Base-by-base conservation (phyloP, 2,888 invertebrate genomes). In the Darwinula stevensoni region DNA sequence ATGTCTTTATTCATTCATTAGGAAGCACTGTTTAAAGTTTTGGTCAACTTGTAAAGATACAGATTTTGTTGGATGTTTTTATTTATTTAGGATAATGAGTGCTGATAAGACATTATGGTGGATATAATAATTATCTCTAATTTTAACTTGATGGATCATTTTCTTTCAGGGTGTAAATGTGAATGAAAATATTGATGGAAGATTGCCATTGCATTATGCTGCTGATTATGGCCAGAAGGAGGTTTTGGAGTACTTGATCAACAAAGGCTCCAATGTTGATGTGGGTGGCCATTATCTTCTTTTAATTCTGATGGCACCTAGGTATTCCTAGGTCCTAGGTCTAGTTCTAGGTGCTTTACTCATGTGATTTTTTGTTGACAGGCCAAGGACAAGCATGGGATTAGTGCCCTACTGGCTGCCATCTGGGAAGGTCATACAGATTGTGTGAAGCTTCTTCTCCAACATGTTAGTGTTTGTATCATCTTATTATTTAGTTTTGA, bases 341-440 rank as follows among this genome's bases (percentile, higher is more conserved):
- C 15, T 27, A 12, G 17, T 35, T 33, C 27, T 18, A 15, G 12
- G 29, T 27, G 27, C n/a, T 27, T 31, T 32, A 28, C 15, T 18
- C 29, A 30, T 30, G 18, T 17, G 26, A 34, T 39, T 41, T 58
- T 58, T 35, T n/a, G n/a, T n/a, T n/a, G n/a, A n/a, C 51, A 91
- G 88, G 68, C 70, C 42, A 63, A 65, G 47, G 91, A 91, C 51
- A 82, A 82, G 56, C 80, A 88, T 61, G 86, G 86, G 17, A 86
- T 94, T 42, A 78, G 78, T 38, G 75, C 86, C 17, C 57, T 94
- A 30, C 53, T 91, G 43, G 82, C 88, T 41, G 91, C 91, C 35
- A 78, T 91, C 45, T 94, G 80, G 78, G 91, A 94, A 56, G 82
- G 82, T 15, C 91, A 91, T 49, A 73, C 71, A 32, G 67, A 70